phyloP scores from a whole-genome alignment of 2,888 invertebrate genomes.

The Ennomos erosarius region DNA sequence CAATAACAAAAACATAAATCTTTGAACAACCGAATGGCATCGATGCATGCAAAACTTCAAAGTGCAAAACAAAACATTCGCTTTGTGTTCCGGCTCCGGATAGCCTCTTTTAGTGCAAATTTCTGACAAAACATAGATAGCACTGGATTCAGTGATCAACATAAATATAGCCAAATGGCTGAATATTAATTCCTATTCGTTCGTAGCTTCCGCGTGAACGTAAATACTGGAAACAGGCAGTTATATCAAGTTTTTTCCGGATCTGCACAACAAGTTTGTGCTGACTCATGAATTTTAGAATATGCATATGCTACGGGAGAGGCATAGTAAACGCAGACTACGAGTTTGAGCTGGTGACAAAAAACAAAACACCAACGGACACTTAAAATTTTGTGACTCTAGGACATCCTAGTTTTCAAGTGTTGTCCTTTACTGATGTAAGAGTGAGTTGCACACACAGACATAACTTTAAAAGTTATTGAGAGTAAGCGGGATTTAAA shows the following conservation, averaged over 20 bases:
- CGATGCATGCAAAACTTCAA: slow-evolving; percentile 13
- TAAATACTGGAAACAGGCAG: slow-evolving; percentile 24
- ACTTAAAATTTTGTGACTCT: too few relatives aligned
- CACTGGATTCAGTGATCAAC: not conserved
- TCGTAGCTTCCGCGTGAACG: slow-evolving; percentile 10
- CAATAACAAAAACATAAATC: slow-evolving; percentile 8
- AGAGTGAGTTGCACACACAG: too few relatives aligned
- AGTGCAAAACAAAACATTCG: slow-evolving; percentile 10
- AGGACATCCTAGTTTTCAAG: too few relatives aligned
- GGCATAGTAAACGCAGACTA: not conserved
- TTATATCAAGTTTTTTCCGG: slow-evolving; percentile 14
- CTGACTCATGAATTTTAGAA: slow-evolving; percentile 16
- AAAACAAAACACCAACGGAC: too few relatives aligned
- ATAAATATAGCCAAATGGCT: slow-evolving; percentile 14
- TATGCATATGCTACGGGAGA: not conserved
- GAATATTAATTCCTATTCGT: slow-evolving; percentile 25
- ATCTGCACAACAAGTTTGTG: slow-evolving; percentile 19
- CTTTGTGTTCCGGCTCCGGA: slow-evolving; percentile 10
- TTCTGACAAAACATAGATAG: slow-evolving; percentile 28
- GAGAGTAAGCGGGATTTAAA: too few relatives aligned
- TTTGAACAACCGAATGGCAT: slow-evolving; percentile 7
- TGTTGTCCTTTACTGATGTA: too few relatives aligned
- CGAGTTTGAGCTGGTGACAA: too few relatives aligned
- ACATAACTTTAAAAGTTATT: too few relatives aligned
- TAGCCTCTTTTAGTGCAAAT: slow-evolving; percentile 18